A percentile compares a stretch with the other conserved stretches of the same genome.
Conservation (phyloP, 53 echinoderm and acorn worm species). For the Astropecten irregularis region DNA sequence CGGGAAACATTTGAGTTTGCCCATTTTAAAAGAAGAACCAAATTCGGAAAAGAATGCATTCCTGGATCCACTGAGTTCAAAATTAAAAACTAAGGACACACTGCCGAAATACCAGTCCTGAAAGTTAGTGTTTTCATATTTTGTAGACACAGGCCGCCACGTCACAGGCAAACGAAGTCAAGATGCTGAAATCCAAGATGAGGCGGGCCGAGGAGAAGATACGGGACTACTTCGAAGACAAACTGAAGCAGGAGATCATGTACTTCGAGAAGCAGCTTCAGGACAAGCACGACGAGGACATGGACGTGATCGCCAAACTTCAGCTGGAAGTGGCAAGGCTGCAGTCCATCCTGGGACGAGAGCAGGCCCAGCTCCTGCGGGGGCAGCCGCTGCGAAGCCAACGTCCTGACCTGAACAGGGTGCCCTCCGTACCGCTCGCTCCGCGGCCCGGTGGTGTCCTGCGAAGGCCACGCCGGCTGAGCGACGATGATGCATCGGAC, state of each 20-base stretch:
- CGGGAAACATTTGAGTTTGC: no score
- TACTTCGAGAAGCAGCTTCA: conserved; percentile 90
- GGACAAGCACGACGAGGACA: conserved; percentile 70
- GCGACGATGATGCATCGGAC: not conserved
- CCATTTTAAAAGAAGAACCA: no score
- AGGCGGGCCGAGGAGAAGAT: conserved; percentile 71
- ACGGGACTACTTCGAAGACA: conserved; percentile 73
- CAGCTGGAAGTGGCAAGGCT: conserved; percentile 65
- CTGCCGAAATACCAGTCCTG: no score
- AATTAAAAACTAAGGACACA: no score
- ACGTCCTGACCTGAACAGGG: not conserved
- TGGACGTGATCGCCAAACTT: conserved; percentile 52
- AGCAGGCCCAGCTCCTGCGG: conserved; percentile 42
- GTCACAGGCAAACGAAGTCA: conserved; percentile 10
- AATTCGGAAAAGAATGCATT: no score
- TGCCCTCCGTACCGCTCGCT: not conserved
- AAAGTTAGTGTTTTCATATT: not conserved
- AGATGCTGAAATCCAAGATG: conserved; percentile 57
- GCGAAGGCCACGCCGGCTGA: not conserved
- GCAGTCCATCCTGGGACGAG: conserved; percentile 48
- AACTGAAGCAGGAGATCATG: conserved; percentile 73
- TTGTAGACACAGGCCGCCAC: conserved; percentile 22
- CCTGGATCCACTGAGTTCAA: no score
- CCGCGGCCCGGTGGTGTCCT: not conserved
- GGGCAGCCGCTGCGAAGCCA: conserved; percentile 22